A percentile compares a stretch with the other conserved stretches of the same genome.
phyloP scores from a whole-genome alignment of 2,797 vertebrate species.

The Lateolabrax maculatus region DNA sequence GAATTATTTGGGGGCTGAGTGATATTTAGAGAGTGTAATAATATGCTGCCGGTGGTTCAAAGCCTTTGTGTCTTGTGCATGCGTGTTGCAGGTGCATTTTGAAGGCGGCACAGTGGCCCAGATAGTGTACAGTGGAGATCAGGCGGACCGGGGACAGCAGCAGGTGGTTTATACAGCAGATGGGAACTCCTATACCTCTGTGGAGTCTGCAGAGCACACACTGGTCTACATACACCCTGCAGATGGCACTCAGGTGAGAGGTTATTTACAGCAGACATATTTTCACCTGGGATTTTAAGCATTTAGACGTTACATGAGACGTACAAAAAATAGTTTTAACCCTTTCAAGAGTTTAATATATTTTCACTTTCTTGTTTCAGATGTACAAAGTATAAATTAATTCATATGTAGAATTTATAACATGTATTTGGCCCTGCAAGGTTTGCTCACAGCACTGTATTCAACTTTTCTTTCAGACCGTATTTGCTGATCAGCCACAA shows the following conservation, averaged over 20 bases:
- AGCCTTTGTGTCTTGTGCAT: background rate
- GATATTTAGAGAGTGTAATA: background rate
- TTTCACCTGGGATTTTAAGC: background rate
- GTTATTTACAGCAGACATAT: background rate
- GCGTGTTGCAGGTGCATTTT: constrained; percentile 91
- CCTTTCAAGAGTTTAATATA: background rate
- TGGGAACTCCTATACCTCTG: constrained; percentile 94
- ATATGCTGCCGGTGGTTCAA: background rate
- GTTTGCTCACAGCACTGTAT: background rate
- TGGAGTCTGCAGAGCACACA: constrained; percentile 96
- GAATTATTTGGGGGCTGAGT: background rate
- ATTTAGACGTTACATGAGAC: no score
- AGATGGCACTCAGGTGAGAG: constrained; percentile 93
- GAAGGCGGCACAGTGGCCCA: constrained; percentile 93
- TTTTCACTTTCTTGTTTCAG: background rate
- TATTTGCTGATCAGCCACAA: constrained; percentile 97
- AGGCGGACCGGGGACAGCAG: constrained; percentile 91
- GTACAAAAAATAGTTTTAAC: no score
- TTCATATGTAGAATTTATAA: background rate
- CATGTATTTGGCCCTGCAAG: background rate
- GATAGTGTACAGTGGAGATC: constrained; percentile 96
- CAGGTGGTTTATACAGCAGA: constrained; percentile 97
- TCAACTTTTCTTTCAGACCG: constrained; percentile 81
- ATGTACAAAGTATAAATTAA: background rate
- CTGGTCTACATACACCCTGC: constrained; percentile 98